phyloP scores from a whole-genome alignment of 1,140 invertebrate genomes.

The Helicoverpa zea region DNA sequence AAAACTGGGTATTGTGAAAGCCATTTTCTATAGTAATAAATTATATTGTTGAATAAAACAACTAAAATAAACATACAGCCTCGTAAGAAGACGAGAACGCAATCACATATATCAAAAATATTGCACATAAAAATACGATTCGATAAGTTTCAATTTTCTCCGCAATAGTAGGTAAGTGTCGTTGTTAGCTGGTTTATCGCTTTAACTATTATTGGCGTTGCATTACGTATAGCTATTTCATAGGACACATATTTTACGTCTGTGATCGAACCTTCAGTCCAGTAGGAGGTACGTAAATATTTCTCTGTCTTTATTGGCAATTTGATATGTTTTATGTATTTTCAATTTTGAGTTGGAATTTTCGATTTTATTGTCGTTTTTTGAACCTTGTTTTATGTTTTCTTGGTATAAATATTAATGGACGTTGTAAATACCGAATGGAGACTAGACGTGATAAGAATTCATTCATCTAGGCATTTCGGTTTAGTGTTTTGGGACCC shows the following conservation, averaged over 20 bases:
- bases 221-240: constrained; percentile 7
- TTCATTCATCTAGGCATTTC: too few relatives aligned
- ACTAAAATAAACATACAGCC: not conserved
- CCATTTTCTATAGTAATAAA: too few relatives aligned
- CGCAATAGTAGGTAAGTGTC: not conserved
- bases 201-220: constrained; percentile 1
- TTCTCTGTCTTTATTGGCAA: not conserved
- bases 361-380: too few relatives aligned
- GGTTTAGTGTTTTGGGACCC: too few relatives aligned
- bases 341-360: too few relatives aligned
- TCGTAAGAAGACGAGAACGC: not conserved
- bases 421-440: too few relatives aligned
- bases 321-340: too few relatives aligned
- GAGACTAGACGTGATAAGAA: too few relatives aligned
- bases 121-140: constrained; percentile 27
- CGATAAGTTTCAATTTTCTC: constrained; percentile 37
- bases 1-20: too few relatives aligned
- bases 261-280: not conserved
- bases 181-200: constrained; percentile 14
- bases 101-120: constrained; percentile 10
- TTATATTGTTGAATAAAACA: not conserved
- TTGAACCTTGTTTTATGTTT: too few relatives aligned
- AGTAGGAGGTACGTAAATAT: not conserved
- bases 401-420: too few relatives aligned
- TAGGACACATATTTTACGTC: not conserved